phyloP scores from a whole-genome alignment of 2,113 vertebrate species.

The Pseudois nayaur region DNA sequence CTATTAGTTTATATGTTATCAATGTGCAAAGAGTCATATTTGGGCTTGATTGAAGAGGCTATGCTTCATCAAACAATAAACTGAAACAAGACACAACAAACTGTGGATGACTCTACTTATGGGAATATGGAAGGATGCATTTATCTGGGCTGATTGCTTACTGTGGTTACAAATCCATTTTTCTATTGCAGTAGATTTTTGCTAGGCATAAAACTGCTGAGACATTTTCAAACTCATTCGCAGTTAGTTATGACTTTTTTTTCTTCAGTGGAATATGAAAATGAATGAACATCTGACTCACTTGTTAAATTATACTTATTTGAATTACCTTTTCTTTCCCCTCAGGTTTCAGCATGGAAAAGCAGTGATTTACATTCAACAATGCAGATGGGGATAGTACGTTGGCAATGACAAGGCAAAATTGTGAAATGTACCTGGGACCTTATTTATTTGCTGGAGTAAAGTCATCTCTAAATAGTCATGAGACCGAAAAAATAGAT shows the following conservation, averaged over 20 bases:
- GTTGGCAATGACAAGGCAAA: background rate
- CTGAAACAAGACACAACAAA: background rate
- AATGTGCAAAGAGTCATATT: background rate
- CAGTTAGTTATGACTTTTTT: background rate
- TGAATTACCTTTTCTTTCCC: background rate
- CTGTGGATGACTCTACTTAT: background rate
- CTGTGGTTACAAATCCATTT: background rate
- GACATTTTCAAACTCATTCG: background rate
- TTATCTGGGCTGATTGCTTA: background rate
- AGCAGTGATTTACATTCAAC: background rate
- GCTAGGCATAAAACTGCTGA: background rate
- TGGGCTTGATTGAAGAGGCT: background rate
- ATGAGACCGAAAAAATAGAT: background rate
- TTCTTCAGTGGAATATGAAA: background rate
- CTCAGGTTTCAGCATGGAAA: background rate
- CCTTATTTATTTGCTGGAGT: background rate
- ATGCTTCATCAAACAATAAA: background rate
- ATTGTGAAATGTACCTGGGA: background rate
- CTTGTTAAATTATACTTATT: background rate
- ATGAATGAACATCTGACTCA: background rate
- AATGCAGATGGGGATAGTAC: background rate
- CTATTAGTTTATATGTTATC: background rate
- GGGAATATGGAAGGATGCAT: background rate
- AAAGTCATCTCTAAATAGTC: background rate
- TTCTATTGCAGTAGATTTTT: background rate